Percentiles rank a stretch among this genome's conserved stretches.
These are phyloP conservation scores for Orientallactaga sibirica DNA, from an alignment of 2,797 vertebrate genomes.

Conservation along the genomic window DNA sequence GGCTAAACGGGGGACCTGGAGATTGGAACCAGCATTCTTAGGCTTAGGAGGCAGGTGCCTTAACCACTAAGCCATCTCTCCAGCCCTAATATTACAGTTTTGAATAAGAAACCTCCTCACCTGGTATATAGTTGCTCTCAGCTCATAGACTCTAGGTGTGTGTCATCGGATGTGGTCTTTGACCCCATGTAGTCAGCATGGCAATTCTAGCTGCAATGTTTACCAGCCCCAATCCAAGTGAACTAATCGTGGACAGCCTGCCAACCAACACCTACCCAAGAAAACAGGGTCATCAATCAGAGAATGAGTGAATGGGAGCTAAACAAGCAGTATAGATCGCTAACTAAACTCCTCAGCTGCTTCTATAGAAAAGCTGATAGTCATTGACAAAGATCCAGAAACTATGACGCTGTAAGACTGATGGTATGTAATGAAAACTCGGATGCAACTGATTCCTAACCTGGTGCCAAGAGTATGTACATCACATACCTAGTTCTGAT, in stretches of 20 bases:
- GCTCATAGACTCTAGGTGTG: background rate
- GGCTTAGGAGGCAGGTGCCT: too few species aligned
- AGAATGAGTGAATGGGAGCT: background rate
- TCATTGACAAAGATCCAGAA: background rate
- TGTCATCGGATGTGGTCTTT: background rate
- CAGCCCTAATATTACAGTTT: background rate
- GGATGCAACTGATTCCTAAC: background rate
- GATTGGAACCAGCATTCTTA: too few species aligned
- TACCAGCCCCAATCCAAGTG: background rate
- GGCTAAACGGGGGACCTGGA: too few species aligned
- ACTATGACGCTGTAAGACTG: background rate
- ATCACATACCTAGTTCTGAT: background rate
- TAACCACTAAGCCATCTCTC: too few species aligned
- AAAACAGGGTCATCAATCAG: background rate
- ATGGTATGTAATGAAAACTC: background rate
- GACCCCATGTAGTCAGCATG: background rate
- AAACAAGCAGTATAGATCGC: background rate
- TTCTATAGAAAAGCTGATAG: background rate
- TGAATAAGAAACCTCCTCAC: background rate
- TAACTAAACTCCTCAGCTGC: background rate
- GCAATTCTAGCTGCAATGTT: too few species aligned
- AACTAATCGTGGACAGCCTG: background rate
- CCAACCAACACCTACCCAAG: background rate
- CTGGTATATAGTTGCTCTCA: background rate
- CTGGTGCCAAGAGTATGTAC: background rate